These are phyloP conservation scores for Tarsius wallacei DNA, from an alignment of 2,797 vertebrate species.

Conservation along the genomic window DNA sequence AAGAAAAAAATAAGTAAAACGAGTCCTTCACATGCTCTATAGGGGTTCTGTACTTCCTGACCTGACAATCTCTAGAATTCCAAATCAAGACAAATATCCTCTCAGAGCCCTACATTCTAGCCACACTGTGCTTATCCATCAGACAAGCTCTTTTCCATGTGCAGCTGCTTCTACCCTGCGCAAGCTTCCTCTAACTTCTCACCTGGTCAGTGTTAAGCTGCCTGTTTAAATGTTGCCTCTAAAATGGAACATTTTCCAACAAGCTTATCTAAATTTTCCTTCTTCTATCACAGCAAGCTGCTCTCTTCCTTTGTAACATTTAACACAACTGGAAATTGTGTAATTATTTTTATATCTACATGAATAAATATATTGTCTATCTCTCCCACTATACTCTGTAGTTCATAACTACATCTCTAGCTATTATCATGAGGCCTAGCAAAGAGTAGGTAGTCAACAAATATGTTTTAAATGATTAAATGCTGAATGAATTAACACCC, in stretches of 20 bases:
- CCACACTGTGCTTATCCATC: no score
- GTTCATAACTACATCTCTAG: neutral
- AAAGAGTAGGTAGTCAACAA: neutral
- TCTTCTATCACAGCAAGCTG: neutral
- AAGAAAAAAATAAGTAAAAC: neutral
- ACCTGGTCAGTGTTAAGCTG: neutral
- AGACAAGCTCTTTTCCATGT: no score
- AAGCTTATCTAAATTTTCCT: neutral
- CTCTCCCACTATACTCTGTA: neutral
- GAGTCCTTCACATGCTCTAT: neutral
- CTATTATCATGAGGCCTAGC: neutral
- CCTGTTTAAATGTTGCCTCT: neutral
- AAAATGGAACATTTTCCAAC: neutral
- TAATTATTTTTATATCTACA: neutral
- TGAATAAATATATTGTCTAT: neutral
- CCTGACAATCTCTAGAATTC: neutral
- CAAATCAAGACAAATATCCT: slow-evolving; percentile 9
- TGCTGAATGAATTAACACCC: slow-evolving; percentile 26
- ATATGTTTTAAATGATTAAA: slow-evolving; percentile 24
- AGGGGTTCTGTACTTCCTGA: neutral
- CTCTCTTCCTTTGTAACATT: slow-evolving; percentile 17
- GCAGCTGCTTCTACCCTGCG: neutral
- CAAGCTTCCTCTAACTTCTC: neutral
- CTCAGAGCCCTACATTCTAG: neutral
- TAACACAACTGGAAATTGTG: neutral